phyloP scores from a whole-genome alignment of 2,113 vertebrate species.

The Oncorhynchus masou region DNA sequence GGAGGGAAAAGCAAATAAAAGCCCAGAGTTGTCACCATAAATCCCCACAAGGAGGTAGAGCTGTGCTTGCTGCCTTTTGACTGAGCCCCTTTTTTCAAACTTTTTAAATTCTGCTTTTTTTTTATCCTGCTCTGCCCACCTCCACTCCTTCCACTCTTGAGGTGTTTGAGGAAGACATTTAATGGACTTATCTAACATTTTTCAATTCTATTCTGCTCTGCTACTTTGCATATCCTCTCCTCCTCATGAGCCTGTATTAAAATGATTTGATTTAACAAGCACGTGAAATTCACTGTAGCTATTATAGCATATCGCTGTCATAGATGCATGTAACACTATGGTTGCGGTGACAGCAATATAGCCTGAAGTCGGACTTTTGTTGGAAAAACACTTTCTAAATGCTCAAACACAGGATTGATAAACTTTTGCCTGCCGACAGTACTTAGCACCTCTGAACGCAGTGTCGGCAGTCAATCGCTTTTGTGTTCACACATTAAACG shows the following conservation, averaged over 20 bases:
- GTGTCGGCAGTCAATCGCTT: too few species aligned
- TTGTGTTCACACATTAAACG: too few species aligned
- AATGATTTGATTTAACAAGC: neutral
- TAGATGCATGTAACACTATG: too few species aligned
- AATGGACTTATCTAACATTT: neutral
- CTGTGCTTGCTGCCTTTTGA: neutral
- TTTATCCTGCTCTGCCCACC: constrained; percentile 38
- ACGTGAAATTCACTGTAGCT: neutral
- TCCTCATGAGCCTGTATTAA: neutral
- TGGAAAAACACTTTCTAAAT: too few species aligned
- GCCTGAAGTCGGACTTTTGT: neutral
- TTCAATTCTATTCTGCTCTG: neutral
- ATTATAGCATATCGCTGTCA: too few species aligned
- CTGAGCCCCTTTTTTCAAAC: constrained; percentile 24
- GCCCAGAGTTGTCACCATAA: constrained; percentile 44
- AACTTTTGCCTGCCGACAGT: too few species aligned
- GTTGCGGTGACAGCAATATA: neutral
- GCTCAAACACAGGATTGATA: too few species aligned
- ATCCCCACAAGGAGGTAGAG: constrained; percentile 31
- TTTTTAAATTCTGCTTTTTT: constrained; percentile 28
- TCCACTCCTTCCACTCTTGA: constrained; percentile 7
- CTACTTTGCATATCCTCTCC: neutral
- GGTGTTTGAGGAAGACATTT: neutral
- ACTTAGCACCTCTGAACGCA: too few species aligned
- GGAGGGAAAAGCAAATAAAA: constrained; percentile 40